These are phyloP conservation scores for Morinoia aosen DNA, from an alignment of 2,888 invertebrate species.

Conservation along the genomic window DNA sequence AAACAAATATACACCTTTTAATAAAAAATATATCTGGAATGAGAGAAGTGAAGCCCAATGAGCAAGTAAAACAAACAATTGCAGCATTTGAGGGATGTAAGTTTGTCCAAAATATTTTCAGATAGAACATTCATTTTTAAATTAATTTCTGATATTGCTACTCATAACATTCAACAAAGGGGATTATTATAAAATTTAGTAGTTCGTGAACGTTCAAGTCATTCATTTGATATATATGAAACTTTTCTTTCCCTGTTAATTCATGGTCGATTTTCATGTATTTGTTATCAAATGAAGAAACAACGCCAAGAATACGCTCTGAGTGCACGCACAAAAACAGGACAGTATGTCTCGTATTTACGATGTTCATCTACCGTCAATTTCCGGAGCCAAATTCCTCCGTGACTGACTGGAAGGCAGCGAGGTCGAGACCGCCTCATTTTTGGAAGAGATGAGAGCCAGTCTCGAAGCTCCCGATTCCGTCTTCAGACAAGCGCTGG, in stretches of 20 bases:
- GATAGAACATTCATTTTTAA: no score
- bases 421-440: not conserved
- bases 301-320: not conserved
- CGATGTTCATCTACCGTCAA: not conserved
- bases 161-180: no score
- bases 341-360: not conserved
- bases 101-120: no score
- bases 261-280: not conserved
- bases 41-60: no score
- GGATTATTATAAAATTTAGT: no score
- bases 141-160: no score
- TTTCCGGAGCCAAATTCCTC: not conserved
- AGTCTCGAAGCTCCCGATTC: not conserved
- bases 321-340: not conserved
- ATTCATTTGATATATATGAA: not conserved
- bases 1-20: no score
- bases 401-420: not conserved
- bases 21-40: no score
- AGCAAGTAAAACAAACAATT: no score
- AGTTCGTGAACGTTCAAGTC: no score
- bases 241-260: not conserved
- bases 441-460: not conserved
- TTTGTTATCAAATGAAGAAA: not conserved
- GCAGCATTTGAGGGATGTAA: no score
- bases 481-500: constrained; percentile 1